Base-by-base conservation (phyloP, 2,888 invertebrate genomes). In the Apotomis betuletana region DNA sequence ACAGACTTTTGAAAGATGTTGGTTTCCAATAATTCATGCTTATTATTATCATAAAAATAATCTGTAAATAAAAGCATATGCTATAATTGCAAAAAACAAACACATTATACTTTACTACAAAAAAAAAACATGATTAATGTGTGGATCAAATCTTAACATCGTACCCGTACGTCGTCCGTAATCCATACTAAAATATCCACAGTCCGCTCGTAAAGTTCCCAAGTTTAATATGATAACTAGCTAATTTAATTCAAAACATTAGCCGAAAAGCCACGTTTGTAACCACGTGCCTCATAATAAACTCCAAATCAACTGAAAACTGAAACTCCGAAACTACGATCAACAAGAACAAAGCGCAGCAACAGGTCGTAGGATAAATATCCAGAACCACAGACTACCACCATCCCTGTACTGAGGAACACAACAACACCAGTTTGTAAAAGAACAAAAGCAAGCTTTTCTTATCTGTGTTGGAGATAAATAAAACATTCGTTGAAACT, bases 401-500 rank as follows among this genome's bases (percentile, higher is more conserved):
- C 4, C 13, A 27, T 5, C 38, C 36, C 3, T n/a, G 12, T 27
- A 9, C 9, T 0, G 8, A 10, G 0, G 6, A n/a, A 10, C 46
- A 15, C 9, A n/a, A 9, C 5, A 65, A 46, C 44, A 9, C 9
- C 46, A 65, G 65, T 55, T 46, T 46, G 27, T n/a, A 65, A 65
- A 46, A 57, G 27, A 3, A 0, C 44, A 12, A n/a, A n/a, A 4
- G 4, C 12, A 27, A 4, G 8, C 0, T 57, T 55, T 27, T 46
- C 27, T n/a, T 55, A 12, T 9, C 65, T 65, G 55, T 36, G 65
- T 46, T 36, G 44, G 27, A 27, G 44, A 57, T 57, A 46, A 65
- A 61, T 55, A 67, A 61, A 62, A 38, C 71, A 36, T 41, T 67
- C 46, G 44, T 55, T 58, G 74, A 70, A 74, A 74, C 69, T 74